Conservation (phyloP, 2,888 invertebrate genomes). For the Formica aserva region DNA sequence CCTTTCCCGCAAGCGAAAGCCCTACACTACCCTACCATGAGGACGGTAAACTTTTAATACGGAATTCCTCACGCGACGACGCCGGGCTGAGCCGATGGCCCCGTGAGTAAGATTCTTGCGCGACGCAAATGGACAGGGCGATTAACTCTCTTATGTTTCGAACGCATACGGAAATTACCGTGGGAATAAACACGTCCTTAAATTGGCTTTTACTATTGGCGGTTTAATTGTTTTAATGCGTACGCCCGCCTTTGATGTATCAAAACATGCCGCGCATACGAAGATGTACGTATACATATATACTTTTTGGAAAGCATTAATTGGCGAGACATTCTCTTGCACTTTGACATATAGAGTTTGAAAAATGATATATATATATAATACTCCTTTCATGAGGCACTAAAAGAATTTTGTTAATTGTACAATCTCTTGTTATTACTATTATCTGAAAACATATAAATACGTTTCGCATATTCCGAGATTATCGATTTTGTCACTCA, state of each 20-base stretch:
- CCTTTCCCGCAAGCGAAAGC: slow-evolving; percentile 63
- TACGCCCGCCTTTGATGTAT: slow-evolving; percentile 13
- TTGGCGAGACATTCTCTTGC: neutral
- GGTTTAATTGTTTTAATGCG: slow-evolving; percentile 44
- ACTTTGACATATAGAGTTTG: neutral
- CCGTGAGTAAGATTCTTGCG: slow-evolving; percentile 66
- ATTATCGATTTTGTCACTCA: neutral
- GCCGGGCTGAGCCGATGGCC: slow-evolving; percentile 61
- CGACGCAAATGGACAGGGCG: slow-evolving; percentile 70
- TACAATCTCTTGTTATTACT: neutral
- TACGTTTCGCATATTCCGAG: neutral
- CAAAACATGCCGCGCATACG: neutral
- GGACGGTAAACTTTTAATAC: slow-evolving; percentile 74
- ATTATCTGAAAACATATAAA: slow-evolving; percentile 13
- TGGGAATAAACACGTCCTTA: slow-evolving; percentile 57
- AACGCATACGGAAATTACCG: slow-evolving; percentile 53
- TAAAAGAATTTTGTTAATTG: neutral
- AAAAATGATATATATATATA: neutral
- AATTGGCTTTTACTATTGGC: slow-evolving; percentile 38
- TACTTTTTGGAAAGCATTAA: neutral
- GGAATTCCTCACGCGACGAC: slow-evolving; percentile 73
- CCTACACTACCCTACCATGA: slow-evolving; percentile 5
- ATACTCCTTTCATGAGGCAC: neutral
- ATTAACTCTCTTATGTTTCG: slow-evolving; percentile 60
- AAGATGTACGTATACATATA: neutral